Conservation (phyloP, 1,140 invertebrate genomes). For the Drosophila athabasca region DNA sequence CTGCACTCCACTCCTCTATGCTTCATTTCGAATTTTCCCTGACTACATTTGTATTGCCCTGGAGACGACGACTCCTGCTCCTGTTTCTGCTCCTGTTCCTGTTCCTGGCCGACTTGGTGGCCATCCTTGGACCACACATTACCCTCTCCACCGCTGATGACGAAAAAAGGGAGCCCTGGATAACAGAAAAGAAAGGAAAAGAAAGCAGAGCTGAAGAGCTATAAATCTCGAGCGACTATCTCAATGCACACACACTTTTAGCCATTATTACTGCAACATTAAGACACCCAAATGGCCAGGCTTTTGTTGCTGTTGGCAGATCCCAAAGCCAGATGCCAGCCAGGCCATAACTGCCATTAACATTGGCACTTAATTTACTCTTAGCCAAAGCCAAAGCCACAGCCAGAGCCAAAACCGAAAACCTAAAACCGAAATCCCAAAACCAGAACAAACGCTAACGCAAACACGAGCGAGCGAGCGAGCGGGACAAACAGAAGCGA, state of each 20-base stretch:
- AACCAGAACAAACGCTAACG: conserved; percentile 71
- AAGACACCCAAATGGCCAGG: conserved; percentile 74
- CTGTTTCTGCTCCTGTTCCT: too few relatives aligned
- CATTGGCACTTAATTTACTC: conserved; percentile 81
- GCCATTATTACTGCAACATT: conserved; percentile 79
- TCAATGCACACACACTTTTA: conserved; percentile 68
- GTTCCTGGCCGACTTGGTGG: too few relatives aligned
- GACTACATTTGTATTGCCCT: conserved; percentile 31
- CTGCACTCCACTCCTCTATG: too few relatives aligned
- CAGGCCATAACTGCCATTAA: conserved; percentile 78
- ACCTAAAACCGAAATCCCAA: conserved; percentile 40
- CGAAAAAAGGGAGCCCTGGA: conserved; percentile 21
- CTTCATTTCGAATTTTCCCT: neutral
- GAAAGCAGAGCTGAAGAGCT: conserved; percentile 48
- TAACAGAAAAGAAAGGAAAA: neutral
- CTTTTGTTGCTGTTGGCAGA: conserved; percentile 66
- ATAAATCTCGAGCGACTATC: conserved; percentile 77
- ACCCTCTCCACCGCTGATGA: conserved; percentile 11
- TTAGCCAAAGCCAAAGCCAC: conserved; percentile 62
- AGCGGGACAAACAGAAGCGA: conserved; percentile 39
- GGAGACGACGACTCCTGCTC: neutral
- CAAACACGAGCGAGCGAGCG: conserved; percentile 18
- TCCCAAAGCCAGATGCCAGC: conserved; percentile 72
- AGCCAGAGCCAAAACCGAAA: conserved; percentile 67
- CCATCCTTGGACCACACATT: conserved; percentile 34